phyloP scores from a whole-genome alignment of 1,140 invertebrate genomes.

The Pararge aegeria region DNA sequence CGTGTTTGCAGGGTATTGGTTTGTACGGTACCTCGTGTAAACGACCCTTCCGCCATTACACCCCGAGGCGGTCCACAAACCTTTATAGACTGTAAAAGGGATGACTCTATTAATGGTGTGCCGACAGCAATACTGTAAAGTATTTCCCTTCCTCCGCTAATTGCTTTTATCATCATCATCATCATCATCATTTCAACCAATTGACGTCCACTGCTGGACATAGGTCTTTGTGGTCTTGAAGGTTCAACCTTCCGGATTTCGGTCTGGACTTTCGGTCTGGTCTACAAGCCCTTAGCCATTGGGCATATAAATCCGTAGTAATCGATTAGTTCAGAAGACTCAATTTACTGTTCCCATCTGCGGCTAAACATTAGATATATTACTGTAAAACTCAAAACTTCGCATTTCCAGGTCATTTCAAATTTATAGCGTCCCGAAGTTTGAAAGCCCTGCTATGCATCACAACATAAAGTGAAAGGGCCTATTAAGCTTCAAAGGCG shows the following conservation, averaged over 20 bases:
- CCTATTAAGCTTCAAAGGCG: neutral
- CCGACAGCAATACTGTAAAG: neutral
- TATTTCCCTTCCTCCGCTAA: neutral
- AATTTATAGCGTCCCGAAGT: neutral
- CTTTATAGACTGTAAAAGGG: constrained; percentile 5
- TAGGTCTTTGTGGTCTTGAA: no score
- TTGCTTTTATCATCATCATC: neutral
- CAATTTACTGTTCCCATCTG: neutral
- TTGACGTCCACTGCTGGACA: no score
- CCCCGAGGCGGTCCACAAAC: neutral
- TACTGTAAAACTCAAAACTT: neutral
- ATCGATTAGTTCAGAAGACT: neutral
- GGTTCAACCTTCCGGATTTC: no score
- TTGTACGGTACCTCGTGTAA: neutral
- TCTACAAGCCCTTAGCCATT: neutral
- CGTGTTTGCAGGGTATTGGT: neutral
- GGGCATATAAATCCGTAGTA: neutral
- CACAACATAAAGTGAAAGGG: neutral
- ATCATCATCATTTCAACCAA: no score
- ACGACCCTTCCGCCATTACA: neutral
- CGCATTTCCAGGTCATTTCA: neutral
- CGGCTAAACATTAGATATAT: neutral
- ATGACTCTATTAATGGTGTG: neutral
- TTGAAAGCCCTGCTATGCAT: neutral
- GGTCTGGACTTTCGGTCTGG: no score